Base-by-base conservation (phyloP, 2,797 vertebrate genomes). In the Antrozous pallidus region DNA sequence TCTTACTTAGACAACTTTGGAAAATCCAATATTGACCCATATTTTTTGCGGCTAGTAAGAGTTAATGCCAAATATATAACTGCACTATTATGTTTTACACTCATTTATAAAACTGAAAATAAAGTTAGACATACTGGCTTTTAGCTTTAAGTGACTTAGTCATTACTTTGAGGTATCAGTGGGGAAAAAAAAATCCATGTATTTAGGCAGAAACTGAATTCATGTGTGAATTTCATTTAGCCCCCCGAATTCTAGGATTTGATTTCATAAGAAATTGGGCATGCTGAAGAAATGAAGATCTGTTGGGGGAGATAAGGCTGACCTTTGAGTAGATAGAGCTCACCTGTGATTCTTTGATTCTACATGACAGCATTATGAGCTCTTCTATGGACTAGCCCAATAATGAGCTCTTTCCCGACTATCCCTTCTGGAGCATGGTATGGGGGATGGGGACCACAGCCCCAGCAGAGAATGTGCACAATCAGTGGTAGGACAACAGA, bases 101-200 rank as follows among this genome's bases (percentile, higher is more conserved):
- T 94, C 94, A 96, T 92, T 96, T 93, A 88, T 89, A 90, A 96
- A 97, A 96, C 94, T 80, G 87, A 96, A 97, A 95, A 93, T 94
- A 93, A 90, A 96, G 74, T 87, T 89, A 51, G 69, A 91, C 95
- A 56, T 51, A 95, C 96, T 96, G 96, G 90, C 97, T 98, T 97
- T 88, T 94, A 98, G 97, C 95, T 98, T 98, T 98, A 98, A 97
- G 92, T 95, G 69, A 82, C 89, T 96, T 96, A 58, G 96, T 87
- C 91, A 69, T 97, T 96, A 92, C 89, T 97, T 97, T 97, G 96
- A 94, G 87, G 95, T 96, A 77, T 28, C 33, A 97, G 63, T 98
- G 96, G 95, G 98, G 93, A 95, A 96, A 91, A 91, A 95, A 96
- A 91, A 91, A 94, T 97, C 91, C 67, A 42, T 65, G 58, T 96